Conservation (phyloP, 2,797 vertebrate genomes). For the Sebastes umbrosus region DNA sequence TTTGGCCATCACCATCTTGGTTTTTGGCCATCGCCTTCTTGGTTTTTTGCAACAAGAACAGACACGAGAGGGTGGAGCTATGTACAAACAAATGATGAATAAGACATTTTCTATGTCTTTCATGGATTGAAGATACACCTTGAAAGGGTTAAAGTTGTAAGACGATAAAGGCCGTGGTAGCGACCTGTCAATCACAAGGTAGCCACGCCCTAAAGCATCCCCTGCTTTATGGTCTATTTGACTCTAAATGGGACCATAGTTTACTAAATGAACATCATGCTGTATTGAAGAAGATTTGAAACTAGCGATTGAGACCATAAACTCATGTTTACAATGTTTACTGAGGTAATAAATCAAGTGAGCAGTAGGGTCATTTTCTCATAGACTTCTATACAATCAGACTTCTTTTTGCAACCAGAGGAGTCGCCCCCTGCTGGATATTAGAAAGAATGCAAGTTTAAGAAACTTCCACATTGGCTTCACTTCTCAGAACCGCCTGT, state of each 20-base stretch:
- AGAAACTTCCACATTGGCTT: neutral
- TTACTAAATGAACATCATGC: neutral
- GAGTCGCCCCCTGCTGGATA: neutral
- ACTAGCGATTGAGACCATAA: neutral
- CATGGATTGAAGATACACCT: neutral
- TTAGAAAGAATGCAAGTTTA: neutral
- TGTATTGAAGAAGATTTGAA: neutral
- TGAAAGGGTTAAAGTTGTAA: neutral
- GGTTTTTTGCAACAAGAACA: neutral
- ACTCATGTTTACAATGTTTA: neutral
- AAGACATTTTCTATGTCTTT: too few relatives aligned
- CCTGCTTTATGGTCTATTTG: neutral
- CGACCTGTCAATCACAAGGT: neutral
- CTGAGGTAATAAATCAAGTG: neutral
- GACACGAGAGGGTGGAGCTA: too few relatives aligned
- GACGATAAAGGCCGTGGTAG: too few relatives aligned
- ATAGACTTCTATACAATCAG: neutral
- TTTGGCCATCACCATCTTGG: too few relatives aligned
- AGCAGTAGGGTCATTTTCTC: neutral
- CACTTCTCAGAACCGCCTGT: neutral
- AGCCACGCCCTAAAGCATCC: neutral
- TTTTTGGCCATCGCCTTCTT: neutral
- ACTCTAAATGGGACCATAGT: neutral
- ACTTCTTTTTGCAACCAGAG: neutral
- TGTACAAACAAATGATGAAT: too few relatives aligned